Base-by-base conservation (phyloP, 1,140 invertebrate genomes). In the Lordiphosa stackelbergi region DNA sequence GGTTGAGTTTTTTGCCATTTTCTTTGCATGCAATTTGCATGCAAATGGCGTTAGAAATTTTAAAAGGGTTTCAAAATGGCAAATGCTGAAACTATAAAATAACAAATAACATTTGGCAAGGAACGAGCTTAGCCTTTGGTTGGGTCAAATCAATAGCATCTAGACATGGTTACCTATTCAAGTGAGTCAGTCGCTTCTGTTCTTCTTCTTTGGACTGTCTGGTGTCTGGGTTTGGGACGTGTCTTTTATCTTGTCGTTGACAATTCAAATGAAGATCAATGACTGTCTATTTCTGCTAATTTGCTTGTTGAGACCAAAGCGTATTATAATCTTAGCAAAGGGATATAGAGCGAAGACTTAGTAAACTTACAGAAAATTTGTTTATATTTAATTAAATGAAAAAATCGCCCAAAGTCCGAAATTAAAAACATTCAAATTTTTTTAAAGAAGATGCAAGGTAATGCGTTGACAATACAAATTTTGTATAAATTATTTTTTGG, bases 1-100 rank as follows among this genome's bases (percentile, higher is more conserved):
- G 6, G 28, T 31, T 31, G 28, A 31, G 28, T 31, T 31, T 31
- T 31, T 31, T 31, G 28, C 7, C 28, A 8, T 31, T 49, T 22
- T 38, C 5, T 38, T 16, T 46, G n/a, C 19, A 49, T 61, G 28
- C 28, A 66, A 75, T 70, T 71, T 70, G 57, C 66, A 58, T 75
- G 53, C 66, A 74, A 43, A 66, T 74, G 72, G 66, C 61, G 66
- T 53, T 53, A 56, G 55, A 42, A 46, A 13, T 8, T 4, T 38
- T 43, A 40, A 7, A 4, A 43, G 43, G 52, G 51, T 31, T 40
- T 68, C 38, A 11, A 42, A 34, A 54, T 49, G 47, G 47, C 22
- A 42, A 49, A 12, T 6, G 45, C 16, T 11, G 24, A 55, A 56
- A 69, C 64, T 57, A 60, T 64, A 36, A 51, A 69, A 69, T 65